Percentiles rank a stretch among this genome's conserved stretches.
phyloP scores from a whole-genome alignment of 2,888 invertebrate genomes.

The Limnephilus rhombicus region DNA sequence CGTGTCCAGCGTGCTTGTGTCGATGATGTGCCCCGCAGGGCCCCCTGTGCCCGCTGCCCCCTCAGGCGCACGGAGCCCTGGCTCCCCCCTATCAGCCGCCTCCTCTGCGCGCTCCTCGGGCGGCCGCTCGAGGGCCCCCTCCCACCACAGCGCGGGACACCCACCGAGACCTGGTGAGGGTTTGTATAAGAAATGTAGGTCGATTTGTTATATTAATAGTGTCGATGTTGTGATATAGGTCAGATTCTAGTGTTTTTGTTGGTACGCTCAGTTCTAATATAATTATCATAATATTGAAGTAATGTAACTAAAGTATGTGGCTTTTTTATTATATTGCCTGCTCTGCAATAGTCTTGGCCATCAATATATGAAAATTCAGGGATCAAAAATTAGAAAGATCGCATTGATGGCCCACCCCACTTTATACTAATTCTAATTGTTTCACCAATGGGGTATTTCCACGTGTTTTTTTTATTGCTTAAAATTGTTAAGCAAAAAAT shows the following conservation, averaged over 20 bases:
- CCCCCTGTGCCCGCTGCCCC: conserved; percentile 52
- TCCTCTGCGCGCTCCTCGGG: conserved; percentile 70
- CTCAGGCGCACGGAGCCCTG: conserved; percentile 68
- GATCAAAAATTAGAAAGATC: too few relatives aligned
- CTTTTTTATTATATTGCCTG: not conserved
- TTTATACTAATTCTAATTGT: too few relatives aligned
- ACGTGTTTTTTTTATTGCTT: too few relatives aligned
- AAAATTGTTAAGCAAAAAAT: too few relatives aligned
- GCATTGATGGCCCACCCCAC: too few relatives aligned
- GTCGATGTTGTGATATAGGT: conserved; percentile 32
- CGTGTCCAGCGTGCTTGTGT: conserved; percentile 70
- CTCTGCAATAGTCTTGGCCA: not conserved
- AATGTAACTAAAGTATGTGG: not conserved
- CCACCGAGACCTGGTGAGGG: conserved; percentile 58
- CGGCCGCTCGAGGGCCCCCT: conserved; percentile 66
- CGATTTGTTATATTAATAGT: conserved; percentile 14
- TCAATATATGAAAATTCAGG: not conserved
- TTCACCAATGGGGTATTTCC: too few relatives aligned
- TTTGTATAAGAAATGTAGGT: conserved; percentile 41
- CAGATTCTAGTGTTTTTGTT: not conserved
- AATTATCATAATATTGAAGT: not conserved
- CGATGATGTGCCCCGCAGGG: conserved; percentile 34
- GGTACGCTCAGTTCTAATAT: not conserved
- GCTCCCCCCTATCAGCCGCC: conserved; percentile 70
- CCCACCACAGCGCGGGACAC: conserved; percentile 65